These are phyloP conservation scores for Lepidocolaptes lacrymiger DNA, from an alignment of 2,797 vertebrate species.

Conservation along the genomic window DNA sequence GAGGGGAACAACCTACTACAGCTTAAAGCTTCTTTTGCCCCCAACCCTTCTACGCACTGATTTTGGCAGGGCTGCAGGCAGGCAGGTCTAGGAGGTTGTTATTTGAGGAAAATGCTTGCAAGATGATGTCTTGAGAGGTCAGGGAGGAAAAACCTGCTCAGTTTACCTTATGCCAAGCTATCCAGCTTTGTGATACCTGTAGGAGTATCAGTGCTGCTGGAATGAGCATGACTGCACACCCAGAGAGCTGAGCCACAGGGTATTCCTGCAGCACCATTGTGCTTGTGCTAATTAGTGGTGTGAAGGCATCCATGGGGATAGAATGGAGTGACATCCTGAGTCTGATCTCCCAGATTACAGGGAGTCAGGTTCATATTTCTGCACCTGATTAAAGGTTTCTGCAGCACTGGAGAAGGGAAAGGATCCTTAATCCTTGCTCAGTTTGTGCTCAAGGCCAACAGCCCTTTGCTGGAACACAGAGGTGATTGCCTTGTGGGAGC, in stretches of 20 bases:
- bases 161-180: rapidly evolving
- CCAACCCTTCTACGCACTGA: rapidly evolving
- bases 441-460: not conserved
- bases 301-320: not conserved
- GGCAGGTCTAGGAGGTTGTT: not conserved
- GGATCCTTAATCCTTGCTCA: rapidly evolving
- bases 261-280: not conserved
- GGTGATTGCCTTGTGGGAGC: not conserved
- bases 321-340: not conserved
- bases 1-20: not conserved
- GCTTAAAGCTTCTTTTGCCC: not conserved
- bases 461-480: not conserved
- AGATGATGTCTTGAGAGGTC: not conserved
- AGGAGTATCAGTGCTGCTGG: not conserved
- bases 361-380: not conserved
- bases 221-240: not conserved
- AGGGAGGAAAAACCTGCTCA: not conserved
- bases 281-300: not conserved
- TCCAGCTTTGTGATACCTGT: not conserved
- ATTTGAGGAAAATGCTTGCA: not conserved
- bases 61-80: not conserved
- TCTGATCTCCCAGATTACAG: not conserved
- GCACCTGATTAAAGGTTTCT: not conserved
- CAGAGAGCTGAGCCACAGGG: not conserved
- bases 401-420: not conserved